A percentile compares a stretch with the other conserved stretches of the same genome.
These are phyloP conservation scores for Tillus elongatus DNA, from an alignment of 2,888 invertebrate species.

Conservation along the genomic window DNA sequence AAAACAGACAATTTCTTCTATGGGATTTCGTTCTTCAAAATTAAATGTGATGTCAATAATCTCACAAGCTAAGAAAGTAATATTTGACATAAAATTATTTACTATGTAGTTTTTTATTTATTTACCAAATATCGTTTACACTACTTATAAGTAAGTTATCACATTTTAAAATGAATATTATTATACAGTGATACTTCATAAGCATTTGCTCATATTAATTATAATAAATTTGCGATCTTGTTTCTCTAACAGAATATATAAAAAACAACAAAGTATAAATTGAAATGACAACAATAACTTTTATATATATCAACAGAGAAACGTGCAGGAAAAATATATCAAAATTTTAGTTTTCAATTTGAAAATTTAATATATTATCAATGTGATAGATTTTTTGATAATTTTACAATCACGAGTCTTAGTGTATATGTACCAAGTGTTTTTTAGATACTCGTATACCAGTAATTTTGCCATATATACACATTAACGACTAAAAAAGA, in stretches of 20 bases:
- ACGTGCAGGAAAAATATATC: too few relatives aligned
- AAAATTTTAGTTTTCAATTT: conserved; percentile 21
- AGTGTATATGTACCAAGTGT: conserved; percentile 45
- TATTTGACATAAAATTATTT: conserved; percentile 31
- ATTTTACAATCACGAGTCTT: conserved; percentile 56
- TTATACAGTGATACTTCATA: conserved; percentile 16
- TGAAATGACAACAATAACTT: too few relatives aligned
- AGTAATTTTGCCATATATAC: conserved; percentile 41
- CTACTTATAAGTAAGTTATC: conserved; percentile 23
- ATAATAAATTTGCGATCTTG: not conserved
- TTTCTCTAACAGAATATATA: not conserved
- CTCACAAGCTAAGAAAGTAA: conserved; percentile 37
- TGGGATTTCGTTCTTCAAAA: conserved; percentile 37
- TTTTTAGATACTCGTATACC: conserved; percentile 45
- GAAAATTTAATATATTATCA: conserved; percentile 36
- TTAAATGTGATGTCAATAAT: conserved; percentile 43
- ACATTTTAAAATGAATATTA: conserved; percentile 15
- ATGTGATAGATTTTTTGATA: conserved; percentile 61
- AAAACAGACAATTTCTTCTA: conserved; percentile 23
- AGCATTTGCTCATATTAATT: conserved; percentile 32
- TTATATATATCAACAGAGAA: too few relatives aligned
- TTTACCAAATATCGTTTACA: conserved; percentile 37
- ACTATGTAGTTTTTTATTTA: conserved; percentile 30
- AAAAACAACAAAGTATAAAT: not conserved
- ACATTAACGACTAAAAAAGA: conserved; percentile 19